Base-by-base conservation (phyloP, 1,140 invertebrate genomes). In the Tribolium madens region DNA sequence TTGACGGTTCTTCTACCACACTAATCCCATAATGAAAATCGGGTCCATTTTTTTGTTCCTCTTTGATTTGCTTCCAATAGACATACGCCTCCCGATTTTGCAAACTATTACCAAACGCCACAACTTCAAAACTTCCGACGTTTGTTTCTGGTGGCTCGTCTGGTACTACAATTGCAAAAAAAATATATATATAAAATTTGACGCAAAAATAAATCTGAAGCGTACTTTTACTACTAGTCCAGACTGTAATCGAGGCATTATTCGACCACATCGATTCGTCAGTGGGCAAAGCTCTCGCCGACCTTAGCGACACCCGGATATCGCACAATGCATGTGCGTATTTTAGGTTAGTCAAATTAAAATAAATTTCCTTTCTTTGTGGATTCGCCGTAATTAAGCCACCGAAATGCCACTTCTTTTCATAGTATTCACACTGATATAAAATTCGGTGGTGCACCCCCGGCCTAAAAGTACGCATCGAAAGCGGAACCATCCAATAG, bases 251-350 rank as follows among this genome's bases (percentile, higher is more conserved):
- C 13, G 86, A 88, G 36, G 87, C 87, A 76, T 89, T 90, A 47
- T 91, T 82, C 31, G 92, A 92, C 91, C 92, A 93, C 82, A 89
- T 89, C 13, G 89, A 83, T 17, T 88, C 85, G 12, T 88, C 87
- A 42, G 81, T 83, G 4, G 86, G 85, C 5, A 84, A 76, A 3
- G 90, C 89, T 78, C 85, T 87, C 76, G 87, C 84, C 9, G 89
- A 87, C 78, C 88, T 90, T 75, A 92, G 87, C 21, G 87, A 90
- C 33, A 94, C 89, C 74, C 91, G 86, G 6, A 93, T 88, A 79
- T 93, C 92, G 86, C 93, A 94, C 52, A 88, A 85, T 53, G 89
- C 88, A 82, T 93, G 89, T 0, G 92, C 89, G 84, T 91, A 92
- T 57, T 89, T 85, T 10, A 93, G 83, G 72, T 87, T 86, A 1